phyloP scores from a whole-genome alignment of 2,113 vertebrate genomes.

The Peucedramus taeniatus region DNA sequence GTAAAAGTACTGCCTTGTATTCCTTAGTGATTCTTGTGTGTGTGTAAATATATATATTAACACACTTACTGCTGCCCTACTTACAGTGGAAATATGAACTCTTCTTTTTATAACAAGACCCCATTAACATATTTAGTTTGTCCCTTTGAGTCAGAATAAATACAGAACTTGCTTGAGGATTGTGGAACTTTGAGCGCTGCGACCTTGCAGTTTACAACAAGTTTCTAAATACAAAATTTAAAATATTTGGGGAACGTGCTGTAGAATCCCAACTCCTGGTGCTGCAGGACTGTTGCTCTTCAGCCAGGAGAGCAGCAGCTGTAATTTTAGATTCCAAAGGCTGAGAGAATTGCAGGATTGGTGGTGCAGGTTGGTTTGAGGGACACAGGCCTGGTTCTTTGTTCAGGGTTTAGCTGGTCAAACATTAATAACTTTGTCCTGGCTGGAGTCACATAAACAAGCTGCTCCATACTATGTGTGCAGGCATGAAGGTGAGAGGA shows the following conservation, averaged over 20 bases:
- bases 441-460: not conserved
- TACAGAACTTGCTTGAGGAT: not conserved
- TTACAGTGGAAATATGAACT: not conserved
- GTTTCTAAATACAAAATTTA: not conserved
- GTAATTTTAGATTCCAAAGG: not conserved
- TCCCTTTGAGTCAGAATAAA: not conserved
- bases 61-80: not conserved
- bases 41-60: not conserved
- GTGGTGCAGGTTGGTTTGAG: not conserved
- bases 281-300: not conserved
- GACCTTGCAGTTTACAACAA: fast-evolving
- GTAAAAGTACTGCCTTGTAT: not conserved
- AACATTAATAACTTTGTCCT: not conserved
- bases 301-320: not conserved
- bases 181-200: not conserved
- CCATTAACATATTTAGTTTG: not conserved
- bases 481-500: not conserved
- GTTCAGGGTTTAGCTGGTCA: not conserved
- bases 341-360: not conserved
- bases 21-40: not conserved
- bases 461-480: not conserved
- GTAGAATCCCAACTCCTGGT: not conserved
- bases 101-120: not conserved
- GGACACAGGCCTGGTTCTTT: not conserved
- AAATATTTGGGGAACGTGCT: fast-evolving